Percentiles rank a stretch among this genome's conserved stretches.
phyloP scores from a whole-genome alignment of 2,113 vertebrate species.

The Hippolais icterina region DNA sequence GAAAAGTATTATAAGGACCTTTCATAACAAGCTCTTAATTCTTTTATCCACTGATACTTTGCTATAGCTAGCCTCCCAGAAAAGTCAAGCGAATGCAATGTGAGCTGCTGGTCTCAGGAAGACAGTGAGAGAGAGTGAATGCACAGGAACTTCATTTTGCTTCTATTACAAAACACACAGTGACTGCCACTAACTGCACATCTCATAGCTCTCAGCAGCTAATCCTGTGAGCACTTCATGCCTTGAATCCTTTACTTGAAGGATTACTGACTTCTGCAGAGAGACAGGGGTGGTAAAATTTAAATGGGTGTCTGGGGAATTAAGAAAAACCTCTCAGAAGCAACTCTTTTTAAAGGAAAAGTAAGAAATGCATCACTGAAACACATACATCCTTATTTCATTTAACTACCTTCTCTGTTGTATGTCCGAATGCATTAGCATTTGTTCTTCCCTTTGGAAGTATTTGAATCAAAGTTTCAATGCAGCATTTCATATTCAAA shows the following conservation, averaged over 20 bases:
- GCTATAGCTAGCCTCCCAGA: neutral
- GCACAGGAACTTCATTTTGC: neutral
- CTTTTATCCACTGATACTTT: neutral
- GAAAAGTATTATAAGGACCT: neutral
- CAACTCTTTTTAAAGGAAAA: neutral
- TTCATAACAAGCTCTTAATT: neutral
- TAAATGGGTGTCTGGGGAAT: neutral
- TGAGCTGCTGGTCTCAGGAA: neutral
- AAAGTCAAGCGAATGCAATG: neutral
- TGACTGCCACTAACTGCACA: neutral
- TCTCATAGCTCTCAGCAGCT: neutral
- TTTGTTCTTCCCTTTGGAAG: neutral
- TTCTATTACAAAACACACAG: neutral
- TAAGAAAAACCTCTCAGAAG: neutral
- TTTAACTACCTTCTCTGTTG: neutral
- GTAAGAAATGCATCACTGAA: neutral
- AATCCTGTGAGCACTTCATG: neutral
- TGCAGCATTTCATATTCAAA: neutral
- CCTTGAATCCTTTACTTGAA: neutral
- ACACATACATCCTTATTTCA: neutral
- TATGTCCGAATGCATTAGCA: neutral
- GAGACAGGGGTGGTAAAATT: neutral
- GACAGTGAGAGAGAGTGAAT: rapidly evolving
- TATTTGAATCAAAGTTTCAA: neutral
- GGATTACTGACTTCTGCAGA: conserved; percentile 16